These are phyloP conservation scores for Sitta carolinensis DNA, from an alignment of 2,797 vertebrate genomes.

Conservation along the genomic window DNA sequence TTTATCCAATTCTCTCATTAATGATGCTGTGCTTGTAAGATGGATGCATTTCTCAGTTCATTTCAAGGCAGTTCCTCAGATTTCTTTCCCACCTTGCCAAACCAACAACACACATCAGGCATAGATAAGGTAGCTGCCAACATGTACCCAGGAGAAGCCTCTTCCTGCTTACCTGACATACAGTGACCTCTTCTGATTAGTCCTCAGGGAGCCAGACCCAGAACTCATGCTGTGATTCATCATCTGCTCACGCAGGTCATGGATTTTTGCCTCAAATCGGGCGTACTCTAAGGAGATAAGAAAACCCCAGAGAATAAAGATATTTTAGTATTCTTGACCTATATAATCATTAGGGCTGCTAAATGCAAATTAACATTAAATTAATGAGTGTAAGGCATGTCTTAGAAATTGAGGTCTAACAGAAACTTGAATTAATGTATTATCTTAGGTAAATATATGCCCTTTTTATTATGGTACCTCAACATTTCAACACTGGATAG, in stretches of 20 bases:
- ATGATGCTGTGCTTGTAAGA: not conserved
- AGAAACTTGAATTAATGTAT: not conserved
- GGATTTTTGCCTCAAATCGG: slow-evolving; percentile 98
- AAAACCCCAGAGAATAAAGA: not conserved
- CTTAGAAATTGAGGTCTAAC: slow-evolving; percentile 1
- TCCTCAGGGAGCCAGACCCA: slow-evolving; percentile 93
- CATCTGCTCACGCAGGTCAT: slow-evolving; percentile 98
- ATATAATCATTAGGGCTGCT: not conserved
- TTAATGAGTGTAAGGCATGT: not conserved
- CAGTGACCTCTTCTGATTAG: slow-evolving; percentile 96
- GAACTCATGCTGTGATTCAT: slow-evolving; percentile 99
- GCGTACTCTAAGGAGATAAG: slow-evolving; percentile 86
- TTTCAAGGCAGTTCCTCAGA: not conserved
- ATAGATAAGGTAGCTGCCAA: not conserved
- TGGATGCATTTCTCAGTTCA: not conserved
- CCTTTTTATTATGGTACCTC: not conserved
- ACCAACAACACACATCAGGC: not conserved
- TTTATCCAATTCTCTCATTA: not conserved
- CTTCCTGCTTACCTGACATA: slow-evolving; percentile 88
- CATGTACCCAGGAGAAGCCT: not conserved
- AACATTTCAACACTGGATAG: not conserved
- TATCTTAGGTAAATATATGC: not conserved
- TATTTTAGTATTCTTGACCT: slow-evolving; percentile 45
- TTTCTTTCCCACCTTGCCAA: not conserved
- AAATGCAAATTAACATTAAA: slow-evolving; percentile 23